Evolutionary conservation across 2,888 invertebrate species (phyloP), one percentile per base, ranked within the genome.

Genomic region (Nomada goodeniana): DNA sequence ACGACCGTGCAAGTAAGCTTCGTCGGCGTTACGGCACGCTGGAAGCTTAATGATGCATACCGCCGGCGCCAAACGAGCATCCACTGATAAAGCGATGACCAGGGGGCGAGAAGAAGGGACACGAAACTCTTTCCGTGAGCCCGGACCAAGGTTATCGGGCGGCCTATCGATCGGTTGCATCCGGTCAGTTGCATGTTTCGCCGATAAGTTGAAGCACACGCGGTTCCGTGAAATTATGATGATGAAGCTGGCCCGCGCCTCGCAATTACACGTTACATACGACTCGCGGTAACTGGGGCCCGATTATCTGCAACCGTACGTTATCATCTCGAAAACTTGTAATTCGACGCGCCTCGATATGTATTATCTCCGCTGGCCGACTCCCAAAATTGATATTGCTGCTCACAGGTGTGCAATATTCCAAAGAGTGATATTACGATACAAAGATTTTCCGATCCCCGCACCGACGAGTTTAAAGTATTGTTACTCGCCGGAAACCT

Each of bases 31-130:
- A 86, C 86, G 75, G 89, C 86, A 87, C 86, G 86, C 86, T 88
- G 88, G 85, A 89, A 87, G 86, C 88, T 90, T 88, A 89, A 90
- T 89, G 90, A 90, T 89, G 90, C 90, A 89, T 90, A 88, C 90
- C 86, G 89, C 86, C 86, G 88, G 85, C 89, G 88, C 88, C 90
- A 87, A 89, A 87, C 86, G 89, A 89, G 89, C 89, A 86, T 88
- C 89, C 90, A 89, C 89, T 87, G 89, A 89, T 89, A 89, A 89
- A 89, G 82, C 88, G 87, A 89, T 89, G 89, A 89, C 89, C 89
- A 89, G 80, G 57, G 80, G 78, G 67, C 84, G 80, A 83, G 82
- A 86, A 84, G 82, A 84, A 82, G 86, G 85, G 84, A 81, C 88
- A 80, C 81, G 74, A 86, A 85, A 83, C 83, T 85, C 88, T 80